A percentile compares a stretch with the other conserved stretches of the same genome.
phyloP scores from a whole-genome alignment of 2,113 vertebrate genomes.

The Otis tarda region DNA sequence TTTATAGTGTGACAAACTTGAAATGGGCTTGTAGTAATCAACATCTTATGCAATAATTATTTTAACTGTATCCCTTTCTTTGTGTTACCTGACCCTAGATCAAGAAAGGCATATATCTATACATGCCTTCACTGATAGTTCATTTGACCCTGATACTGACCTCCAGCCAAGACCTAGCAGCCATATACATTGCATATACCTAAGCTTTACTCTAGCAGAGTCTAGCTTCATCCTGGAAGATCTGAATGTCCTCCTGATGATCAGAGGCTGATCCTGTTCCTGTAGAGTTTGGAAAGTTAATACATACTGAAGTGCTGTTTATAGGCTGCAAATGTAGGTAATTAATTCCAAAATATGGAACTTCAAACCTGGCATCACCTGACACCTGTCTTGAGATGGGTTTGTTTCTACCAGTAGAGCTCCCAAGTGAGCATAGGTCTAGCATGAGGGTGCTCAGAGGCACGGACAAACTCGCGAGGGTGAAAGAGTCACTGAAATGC shows the following conservation, averaged over 20 bases:
- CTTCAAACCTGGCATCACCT: background rate
- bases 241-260: background rate
- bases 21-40: background rate
- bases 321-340: background rate
- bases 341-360: background rate
- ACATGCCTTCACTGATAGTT: background rate
- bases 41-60: background rate
- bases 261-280: background rate
- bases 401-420: background rate
- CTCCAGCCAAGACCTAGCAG: background rate
- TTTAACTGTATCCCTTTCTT: background rate
- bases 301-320: background rate
- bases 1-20: background rate
- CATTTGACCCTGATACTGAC: background rate
- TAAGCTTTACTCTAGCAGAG: background rate
- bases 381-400: background rate
- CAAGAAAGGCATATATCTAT: background rate
- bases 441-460: background rate
- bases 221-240: background rate
- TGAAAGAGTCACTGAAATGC: background rate
- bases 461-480: background rate
- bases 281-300: background rate
- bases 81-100: background rate
- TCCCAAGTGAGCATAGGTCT: background rate
- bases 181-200: background rate